Conservation (phyloP, 2,888 invertebrate species). For the Platycheirus rosarum region DNA sequence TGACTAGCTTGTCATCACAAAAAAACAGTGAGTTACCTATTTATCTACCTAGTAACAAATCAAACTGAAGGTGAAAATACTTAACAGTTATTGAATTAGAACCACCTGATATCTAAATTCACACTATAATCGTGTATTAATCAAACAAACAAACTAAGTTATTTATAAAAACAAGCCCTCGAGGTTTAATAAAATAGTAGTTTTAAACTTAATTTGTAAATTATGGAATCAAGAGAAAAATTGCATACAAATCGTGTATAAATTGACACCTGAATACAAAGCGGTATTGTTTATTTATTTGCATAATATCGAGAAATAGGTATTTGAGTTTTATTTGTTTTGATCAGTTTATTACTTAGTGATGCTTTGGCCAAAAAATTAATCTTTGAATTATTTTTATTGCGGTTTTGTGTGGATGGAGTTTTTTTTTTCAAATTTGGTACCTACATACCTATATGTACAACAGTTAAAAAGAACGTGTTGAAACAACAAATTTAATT, state of each 20-base stretch:
- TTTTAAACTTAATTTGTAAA: constrained; percentile 28
- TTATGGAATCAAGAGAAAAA: constrained; percentile 27
- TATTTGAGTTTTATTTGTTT: background rate
- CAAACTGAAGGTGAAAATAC: too few species aligned
- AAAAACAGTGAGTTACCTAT: too few species aligned
- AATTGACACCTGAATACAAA: constrained; percentile 38
- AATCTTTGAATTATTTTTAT: constrained; percentile 15
- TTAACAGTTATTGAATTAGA: too few species aligned
- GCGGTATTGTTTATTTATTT: constrained; percentile 26
- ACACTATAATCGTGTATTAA: background rate
- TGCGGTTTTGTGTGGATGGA: background rate
- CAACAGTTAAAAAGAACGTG: background rate
- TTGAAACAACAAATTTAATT: too few species aligned
- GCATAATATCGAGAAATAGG: constrained; percentile 24
- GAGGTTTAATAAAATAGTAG: background rate
- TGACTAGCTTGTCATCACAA: too few species aligned
- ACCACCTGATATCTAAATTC: too few species aligned
- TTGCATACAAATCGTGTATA: constrained; percentile 17
- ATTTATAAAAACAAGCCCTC: background rate
- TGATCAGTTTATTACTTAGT: constrained; percentile 3
- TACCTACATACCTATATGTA: background rate
- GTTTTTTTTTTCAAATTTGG: too few species aligned
- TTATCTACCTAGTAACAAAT: too few species aligned
- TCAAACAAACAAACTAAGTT: background rate
- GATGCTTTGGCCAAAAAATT: too few species aligned